phyloP scores from a whole-genome alignment of 2,113 vertebrate genomes.

The Dipodomys spectabilis region DNA sequence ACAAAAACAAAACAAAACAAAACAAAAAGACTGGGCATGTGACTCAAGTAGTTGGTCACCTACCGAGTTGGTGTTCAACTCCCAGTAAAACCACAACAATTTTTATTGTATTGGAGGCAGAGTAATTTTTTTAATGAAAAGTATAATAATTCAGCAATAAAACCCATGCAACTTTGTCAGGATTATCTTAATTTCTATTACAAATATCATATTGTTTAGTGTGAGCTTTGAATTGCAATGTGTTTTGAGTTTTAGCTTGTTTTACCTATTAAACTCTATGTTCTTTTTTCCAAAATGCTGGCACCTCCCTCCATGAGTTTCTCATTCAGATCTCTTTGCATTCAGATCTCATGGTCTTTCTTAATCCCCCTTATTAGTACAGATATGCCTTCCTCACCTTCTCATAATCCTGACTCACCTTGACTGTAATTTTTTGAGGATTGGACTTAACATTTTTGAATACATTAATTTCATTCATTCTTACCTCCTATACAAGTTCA shows the following conservation, averaged over 20 bases:
- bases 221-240: not conserved
- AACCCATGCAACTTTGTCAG: not conserved
- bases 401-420: not conserved
- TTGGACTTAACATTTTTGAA: not conserved
- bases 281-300: not conserved
- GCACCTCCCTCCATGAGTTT: not conserved
- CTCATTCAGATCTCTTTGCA: not conserved
- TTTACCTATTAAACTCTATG: not conserved
- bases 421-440: not conserved
- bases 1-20: too few species aligned
- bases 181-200: not conserved
- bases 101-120: not conserved
- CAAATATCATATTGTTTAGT: conserved; percentile 1
- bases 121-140: not conserved
- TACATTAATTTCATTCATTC: not conserved
- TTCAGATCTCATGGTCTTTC: not conserved
- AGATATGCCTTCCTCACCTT: not conserved
- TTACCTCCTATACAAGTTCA: not conserved
- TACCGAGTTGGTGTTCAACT: too few species aligned
- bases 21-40: too few species aligned
- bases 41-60: too few species aligned
- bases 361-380: not conserved
- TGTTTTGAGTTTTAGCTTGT: not conserved
- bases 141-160: not conserved
- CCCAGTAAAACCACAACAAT: too few species aligned